Conservation (phyloP, 2,888 invertebrate genomes). For the Pyrocoelia pectoralis region DNA sequence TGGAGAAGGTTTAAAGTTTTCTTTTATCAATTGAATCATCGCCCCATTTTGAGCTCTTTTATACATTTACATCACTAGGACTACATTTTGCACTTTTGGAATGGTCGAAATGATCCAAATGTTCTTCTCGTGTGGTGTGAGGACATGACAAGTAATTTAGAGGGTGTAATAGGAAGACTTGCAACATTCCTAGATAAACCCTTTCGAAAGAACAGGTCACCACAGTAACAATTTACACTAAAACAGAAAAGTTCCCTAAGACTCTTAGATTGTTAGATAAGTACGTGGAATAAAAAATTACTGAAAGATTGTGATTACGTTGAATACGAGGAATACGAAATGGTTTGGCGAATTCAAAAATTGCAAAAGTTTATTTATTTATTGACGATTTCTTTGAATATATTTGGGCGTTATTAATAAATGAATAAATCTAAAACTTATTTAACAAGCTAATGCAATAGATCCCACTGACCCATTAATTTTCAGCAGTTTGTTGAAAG, state of each 20-base stretch:
- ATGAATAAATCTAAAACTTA: too few relatives aligned
- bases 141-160: conserved; percentile 56
- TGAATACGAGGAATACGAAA: too few relatives aligned
- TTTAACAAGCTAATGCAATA: conserved; percentile 2
- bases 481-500: not conserved
- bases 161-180: conserved; percentile 55
- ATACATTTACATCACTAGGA: conserved; percentile 43
- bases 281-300: not conserved
- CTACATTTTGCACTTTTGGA: conserved; percentile 53
- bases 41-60: too few relatives aligned
- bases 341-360: too few relatives aligned
- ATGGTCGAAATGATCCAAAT: conserved; percentile 49
- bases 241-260: not conserved
- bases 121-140: conserved; percentile 48
- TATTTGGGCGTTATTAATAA: too few relatives aligned
- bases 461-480: conserved; percentile 14
- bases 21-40: too few relatives aligned
- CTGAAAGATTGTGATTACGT: not conserved
- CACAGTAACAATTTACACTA: not conserved
- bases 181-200: conserved; percentile 56
- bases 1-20: too few relatives aligned
- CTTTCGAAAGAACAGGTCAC: conserved; percentile 56
- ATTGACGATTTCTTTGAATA: too few relatives aligned
- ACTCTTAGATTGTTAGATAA: not conserved
- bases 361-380: too few relatives aligned